Evolutionary conservation across 2,113 vertebrate genomes (phyloP), one percentile per base, ranked within the genome.

Genomic region (Amphiprion percula): DNA sequence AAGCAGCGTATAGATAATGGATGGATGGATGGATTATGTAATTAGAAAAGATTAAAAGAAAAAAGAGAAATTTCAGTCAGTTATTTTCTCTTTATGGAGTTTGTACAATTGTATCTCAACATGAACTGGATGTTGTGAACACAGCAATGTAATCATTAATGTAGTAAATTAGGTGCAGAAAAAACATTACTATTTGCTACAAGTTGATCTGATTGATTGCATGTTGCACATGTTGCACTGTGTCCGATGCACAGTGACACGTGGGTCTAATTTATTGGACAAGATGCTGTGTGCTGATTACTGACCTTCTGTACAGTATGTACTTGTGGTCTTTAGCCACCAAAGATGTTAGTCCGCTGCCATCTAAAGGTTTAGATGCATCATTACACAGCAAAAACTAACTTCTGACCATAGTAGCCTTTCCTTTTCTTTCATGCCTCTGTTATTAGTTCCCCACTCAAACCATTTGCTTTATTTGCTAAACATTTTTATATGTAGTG

Each of bases 331-430:
- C 10, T 76, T 14, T 5, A 15, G 44, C 10, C 11, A 46, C 4
- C 19, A 80, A 64, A 80, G 2, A 64, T 80, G 41, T 70, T 15
- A 30, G 14, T 56, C 15, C 28, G 39, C 56, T 87, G 87, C 87
- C 88, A 88, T 62, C 88, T 87, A 74, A n/a, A 70, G 87, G 62
- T 33, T 53, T 14, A 0, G 0, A 54, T 28, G 37, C n/a, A 39
- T 75, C 15, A 77, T 24, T 30, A 30, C 85, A 84, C 15, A 7
- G 19, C 26, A 21, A 23, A 49, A 49, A 63, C 14, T 0, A 4
- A 19, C 3, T 5, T 53, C 41, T 47, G 3, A 64, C 16, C 14
- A 12, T 17, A 21, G 5, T 33, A 52, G 10, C 0, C 41, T 16
- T 2, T 9, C 24, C 3, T 10, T 23, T 1, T 19, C 28, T 23